Evolutionary conservation across 2,797 vertebrate species (phyloP), one percentile per base, ranked within the genome.

Genomic region (Chrysocyon brachyurus): DNA sequence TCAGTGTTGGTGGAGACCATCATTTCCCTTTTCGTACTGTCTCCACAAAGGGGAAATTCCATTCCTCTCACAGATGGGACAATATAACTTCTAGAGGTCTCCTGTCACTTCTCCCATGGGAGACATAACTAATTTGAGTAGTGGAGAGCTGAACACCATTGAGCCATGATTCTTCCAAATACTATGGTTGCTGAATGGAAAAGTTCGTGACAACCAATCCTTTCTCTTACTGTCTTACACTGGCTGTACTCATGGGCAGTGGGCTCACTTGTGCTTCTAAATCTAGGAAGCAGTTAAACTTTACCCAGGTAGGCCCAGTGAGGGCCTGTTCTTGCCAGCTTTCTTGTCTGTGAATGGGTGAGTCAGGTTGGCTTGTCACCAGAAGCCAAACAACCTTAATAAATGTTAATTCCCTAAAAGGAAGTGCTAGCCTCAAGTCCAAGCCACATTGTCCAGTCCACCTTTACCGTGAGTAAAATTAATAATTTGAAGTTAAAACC

Each of bases 281-380:
- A 36, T 6, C 21, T 33, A 19, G 40, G 28, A 36, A 31, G 28
- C 22, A 26, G 57, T 52, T 9, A 22, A 66, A 81, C 26, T 21
- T 7, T 3, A 19, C 56, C 72, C 22, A 1, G 0, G 19, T 0
- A 6, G 16, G 57, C 46, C 86, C 28, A 36, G 46, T 9, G 1
- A 14, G 21, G 12, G 12, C 19, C 82, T 73, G 3, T 19, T 24
- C 63, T 9, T n/a, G 61, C 36, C 70, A 70, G 14, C 16, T 77
- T 33, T 72, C 56, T 4, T 6, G 6, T 22, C 70, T 59, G 14
- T 16, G 11, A 22, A 33, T 6, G 14, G 15, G 24, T 52, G 5
- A 75, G 66, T 56, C 33, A 77, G 54, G 59, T 3, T 66, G 40
- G 17, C 26, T 63, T 9, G 24, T 40, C 12, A n/a, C 6, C 28